Percentiles rank a stretch among this genome's conserved stretches.
Conservation (phyloP, 2,113 vertebrate species). For the Thalassarche chlororhynchos region DNA sequence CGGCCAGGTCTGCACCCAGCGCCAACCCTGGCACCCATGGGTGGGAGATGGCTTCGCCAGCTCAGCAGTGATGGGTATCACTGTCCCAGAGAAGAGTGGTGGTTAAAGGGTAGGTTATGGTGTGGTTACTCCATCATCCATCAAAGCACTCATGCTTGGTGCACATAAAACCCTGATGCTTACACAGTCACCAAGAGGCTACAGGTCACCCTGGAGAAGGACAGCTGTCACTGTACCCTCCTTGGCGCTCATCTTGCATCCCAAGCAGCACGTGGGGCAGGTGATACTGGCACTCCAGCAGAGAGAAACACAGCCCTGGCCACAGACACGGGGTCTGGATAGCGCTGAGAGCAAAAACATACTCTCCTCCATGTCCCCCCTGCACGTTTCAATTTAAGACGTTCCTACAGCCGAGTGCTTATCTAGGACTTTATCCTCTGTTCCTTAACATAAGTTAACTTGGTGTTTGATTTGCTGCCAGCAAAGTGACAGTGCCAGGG, state of each 20-base stretch:
- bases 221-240: not conserved
- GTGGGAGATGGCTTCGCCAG: not conserved
- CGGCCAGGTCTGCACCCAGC: not conserved
- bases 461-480: slow-evolving; percentile 55
- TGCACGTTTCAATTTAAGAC: not conserved
- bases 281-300: not conserved
- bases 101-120: not conserved
- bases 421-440: slow-evolving; percentile 58
- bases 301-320: not conserved
- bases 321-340: fast-evolving
- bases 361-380: not conserved
- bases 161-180: not conserved
- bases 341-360: not conserved
- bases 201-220: not conserved
- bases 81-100: not conserved
- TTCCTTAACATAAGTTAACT: slow-evolving; percentile 47
- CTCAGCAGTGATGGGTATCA: not conserved
- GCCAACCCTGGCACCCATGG: not conserved
- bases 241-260: not conserved
- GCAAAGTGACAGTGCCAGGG: slow-evolving; percentile 33
- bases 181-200: not conserved
- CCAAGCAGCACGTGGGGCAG: not conserved
- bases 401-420: slow-evolving; percentile 28
- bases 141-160: not conserved
- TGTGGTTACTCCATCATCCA: not conserved